These are phyloP conservation scores for Bujurquina vittata DNA, from an alignment of 2,113 vertebrate species.

Conservation along the genomic window DNA sequence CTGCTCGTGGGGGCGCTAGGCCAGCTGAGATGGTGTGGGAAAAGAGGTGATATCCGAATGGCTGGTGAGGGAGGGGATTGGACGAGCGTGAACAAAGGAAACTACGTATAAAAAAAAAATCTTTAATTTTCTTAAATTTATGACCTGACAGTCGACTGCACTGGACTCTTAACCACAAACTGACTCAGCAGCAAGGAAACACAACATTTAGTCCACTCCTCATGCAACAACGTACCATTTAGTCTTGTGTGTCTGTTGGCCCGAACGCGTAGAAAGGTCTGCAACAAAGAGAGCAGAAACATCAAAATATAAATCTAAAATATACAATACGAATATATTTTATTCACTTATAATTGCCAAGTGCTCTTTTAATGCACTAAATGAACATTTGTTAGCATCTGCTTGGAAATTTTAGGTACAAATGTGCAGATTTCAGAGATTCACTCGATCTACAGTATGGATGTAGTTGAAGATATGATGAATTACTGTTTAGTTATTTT, in stretches of 20 bases:
- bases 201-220: constrained; percentile 9
- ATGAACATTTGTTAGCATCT: no score
- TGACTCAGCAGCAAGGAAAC: constrained; percentile 28
- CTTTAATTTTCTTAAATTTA: neutral
- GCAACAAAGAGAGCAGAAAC: constrained; percentile 20
- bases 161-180: constrained; percentile 8
- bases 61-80: constrained; percentile 16
- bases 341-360: neutral
- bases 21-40: constrained; percentile 63
- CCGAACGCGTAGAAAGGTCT: constrained; percentile 95
- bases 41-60: constrained; percentile 43
- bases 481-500: neutral
- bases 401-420: neutral
- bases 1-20: constrained; percentile 83
- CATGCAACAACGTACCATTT: constrained; percentile 86
- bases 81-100: constrained; percentile 46
- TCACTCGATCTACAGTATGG: neutral
- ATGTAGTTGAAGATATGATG: neutral
- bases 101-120: neutral
- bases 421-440: neutral
- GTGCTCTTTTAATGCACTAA: neutral
- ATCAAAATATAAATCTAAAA: neutral
- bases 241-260: constrained; percentile 96
- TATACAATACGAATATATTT: no score
- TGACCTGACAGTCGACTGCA: neutral